Conservation (phyloP, 2,797 vertebrate species). For the Cyprinodon diabolis region DNA sequence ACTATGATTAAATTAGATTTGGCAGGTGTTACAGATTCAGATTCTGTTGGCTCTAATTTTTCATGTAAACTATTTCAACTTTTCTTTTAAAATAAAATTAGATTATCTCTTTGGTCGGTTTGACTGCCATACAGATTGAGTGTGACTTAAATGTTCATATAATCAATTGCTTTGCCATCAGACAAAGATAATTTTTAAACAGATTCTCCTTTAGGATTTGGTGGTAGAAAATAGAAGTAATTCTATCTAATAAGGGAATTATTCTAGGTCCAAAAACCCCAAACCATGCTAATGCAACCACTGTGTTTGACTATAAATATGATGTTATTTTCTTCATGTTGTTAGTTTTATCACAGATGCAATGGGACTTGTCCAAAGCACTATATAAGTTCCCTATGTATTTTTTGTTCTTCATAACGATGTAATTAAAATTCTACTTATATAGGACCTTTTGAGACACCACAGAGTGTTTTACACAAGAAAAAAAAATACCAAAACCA, state of each 20-base stretch:
- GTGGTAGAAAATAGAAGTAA: no score
- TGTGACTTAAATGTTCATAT: not conserved
- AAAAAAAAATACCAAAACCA: no score
- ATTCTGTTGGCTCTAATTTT: conserved; percentile 2
- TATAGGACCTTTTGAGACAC: no score
- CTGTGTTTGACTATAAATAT: not conserved
- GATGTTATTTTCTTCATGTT: not conserved
- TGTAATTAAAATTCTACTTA: no score
- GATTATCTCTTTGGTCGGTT: not conserved
- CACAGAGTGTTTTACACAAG: no score
- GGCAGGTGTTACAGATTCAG: conserved; percentile 7
- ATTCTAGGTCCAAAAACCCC: not conserved
- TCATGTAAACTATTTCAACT: not conserved
- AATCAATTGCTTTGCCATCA: not conserved
- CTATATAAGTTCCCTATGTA: not conserved
- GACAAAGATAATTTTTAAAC: not conserved
- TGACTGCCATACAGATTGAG: not conserved
- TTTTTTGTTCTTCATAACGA: no score
- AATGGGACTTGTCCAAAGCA: not conserved
- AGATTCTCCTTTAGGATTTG: no score
- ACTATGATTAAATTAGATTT: conserved; percentile 19
- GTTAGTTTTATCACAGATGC: not conserved
- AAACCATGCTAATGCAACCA: no score
- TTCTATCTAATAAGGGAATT: not conserved
- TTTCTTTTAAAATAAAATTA: not conserved